Evolutionary conservation across 2,888 invertebrate genomes (phyloP).

Genomic region (Petrolisthes cinctipes): DNA sequence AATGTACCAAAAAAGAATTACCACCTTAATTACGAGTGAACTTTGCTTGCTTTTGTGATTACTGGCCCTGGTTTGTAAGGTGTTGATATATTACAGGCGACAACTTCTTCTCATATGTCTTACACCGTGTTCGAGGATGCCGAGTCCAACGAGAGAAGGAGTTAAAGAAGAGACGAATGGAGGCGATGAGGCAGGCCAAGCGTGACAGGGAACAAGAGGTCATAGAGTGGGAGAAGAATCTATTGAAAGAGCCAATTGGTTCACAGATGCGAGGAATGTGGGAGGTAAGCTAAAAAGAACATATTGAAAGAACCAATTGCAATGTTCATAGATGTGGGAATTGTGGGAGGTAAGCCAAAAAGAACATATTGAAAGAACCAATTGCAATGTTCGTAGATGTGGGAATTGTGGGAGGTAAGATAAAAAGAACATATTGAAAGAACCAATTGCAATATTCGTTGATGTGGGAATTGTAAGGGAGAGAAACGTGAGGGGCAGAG

Average conservation of each 20-base stretch:
- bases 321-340: too few relatives aligned
- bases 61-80: background rate
- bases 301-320: too few relatives aligned
- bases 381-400: too few relatives aligned
- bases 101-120: constrained; percentile 67
- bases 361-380: too few relatives aligned
- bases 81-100: constrained; percentile 38
- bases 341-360: too few relatives aligned
- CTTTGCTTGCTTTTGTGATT: background rate
- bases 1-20: too few relatives aligned
- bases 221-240: constrained; percentile 72
- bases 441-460: too few relatives aligned
- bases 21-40: background rate
- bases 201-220: constrained; percentile 70
- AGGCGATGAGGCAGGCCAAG: constrained; percentile 70
- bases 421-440: too few relatives aligned
- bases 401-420: too few relatives aligned
- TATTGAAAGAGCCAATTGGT: constrained; percentile 69
- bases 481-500: too few relatives aligned
- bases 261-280: constrained; percentile 73
- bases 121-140: constrained; percentile 70
- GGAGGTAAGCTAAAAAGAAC: constrained; percentile 71
- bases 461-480: too few relatives aligned
- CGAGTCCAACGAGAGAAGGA: constrained; percentile 69
- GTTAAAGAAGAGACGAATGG: constrained; percentile 68